Evolutionary conservation across 1,140 invertebrate genomes (phyloP).

Genomic region (Carcinoscorpius rotundicauda): DNA sequence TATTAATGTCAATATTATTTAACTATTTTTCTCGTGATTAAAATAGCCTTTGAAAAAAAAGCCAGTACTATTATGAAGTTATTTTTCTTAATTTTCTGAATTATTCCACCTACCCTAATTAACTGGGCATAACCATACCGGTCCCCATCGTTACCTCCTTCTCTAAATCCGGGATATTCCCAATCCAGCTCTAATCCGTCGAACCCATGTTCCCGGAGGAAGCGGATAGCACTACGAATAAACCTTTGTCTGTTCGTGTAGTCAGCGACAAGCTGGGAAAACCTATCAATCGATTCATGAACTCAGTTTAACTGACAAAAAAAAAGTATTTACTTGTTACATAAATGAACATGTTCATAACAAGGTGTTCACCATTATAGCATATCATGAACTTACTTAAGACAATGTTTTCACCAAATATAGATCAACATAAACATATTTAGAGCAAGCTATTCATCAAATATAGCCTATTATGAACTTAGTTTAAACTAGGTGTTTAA

Average conservation of each 20-base stretch:
- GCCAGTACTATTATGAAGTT: conserved; percentile 1
- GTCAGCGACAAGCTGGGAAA: conserved; percentile 73
- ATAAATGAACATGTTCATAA: no score
- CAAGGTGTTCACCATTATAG: no score
- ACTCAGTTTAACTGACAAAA: no score
- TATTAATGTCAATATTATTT: background rate
- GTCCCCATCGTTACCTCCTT: conserved; percentile 81
- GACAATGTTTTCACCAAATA: no score
- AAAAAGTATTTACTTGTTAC: no score
- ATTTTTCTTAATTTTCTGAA: no score
- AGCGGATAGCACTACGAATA: conserved; percentile 65
- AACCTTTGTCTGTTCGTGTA: conserved; percentile 59
- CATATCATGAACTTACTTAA: no score
- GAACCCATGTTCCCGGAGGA: conserved; percentile 81
- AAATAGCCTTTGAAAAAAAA: conserved; percentile 12
- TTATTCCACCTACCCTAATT: conserved; percentile 48
- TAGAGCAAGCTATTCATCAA: no score
- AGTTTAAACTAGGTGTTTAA: no score
- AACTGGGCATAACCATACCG: conserved; percentile 78
- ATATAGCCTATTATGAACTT: no score
- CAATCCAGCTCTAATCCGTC: conserved; percentile 93
- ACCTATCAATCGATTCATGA: conserved; percentile 29
- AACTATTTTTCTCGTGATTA: conserved; percentile 13
- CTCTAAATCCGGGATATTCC: conserved; percentile 86
- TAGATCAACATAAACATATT: no score